Evolutionary conservation across 2,113 vertebrate genomes (phyloP), one percentile per base, ranked within the genome.

Genomic region (Solea solea): DNA sequence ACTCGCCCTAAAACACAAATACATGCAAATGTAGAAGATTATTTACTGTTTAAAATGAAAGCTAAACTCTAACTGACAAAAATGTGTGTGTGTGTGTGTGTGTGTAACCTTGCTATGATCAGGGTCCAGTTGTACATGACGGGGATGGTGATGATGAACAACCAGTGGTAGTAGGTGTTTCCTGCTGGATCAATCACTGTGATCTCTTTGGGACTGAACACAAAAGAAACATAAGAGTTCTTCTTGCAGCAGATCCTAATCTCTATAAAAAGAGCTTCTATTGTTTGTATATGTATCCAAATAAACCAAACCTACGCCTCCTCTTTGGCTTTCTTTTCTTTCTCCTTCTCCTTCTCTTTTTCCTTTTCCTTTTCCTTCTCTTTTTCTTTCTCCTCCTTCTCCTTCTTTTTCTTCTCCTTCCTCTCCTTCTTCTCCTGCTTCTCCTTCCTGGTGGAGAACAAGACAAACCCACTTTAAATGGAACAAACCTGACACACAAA

Each of bases 91-190:
- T 21, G 21, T 21, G 21, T 34, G 34, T 34, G 34, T 34, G 34
- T 4, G 3, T 6, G 34, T 84, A 84, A 98, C 97, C 97, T 96
- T 80, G 96, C 96, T 27, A 99, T 97, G 73, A 99, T 90, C 90
- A 99, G 91, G 28, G 95, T 96, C 96, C 97, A 99, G 92, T 99
- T 99, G 90, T 98, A 99, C 97, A 99, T 97, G 60, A 99, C 96
- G 11, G 98, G 98, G 80, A 98, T 62, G 11, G 96, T 95, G 89
- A 99, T 97, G 48, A 97, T 76, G 11, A 94, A 88, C 40, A 99
- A 91, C 98, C 98, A 99, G 78, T 97, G 90, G 86, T 99, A 99
- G 87, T 99, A 99, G 0, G 27, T 88, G 86, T 96, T 97, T 57
- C 96, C 94, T 0, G 97, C 92, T 14, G 98, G 97, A 64, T 99